Base-by-base conservation (phyloP, 2,113 vertebrate genomes). In the Henicopernis longicauda region DNA sequence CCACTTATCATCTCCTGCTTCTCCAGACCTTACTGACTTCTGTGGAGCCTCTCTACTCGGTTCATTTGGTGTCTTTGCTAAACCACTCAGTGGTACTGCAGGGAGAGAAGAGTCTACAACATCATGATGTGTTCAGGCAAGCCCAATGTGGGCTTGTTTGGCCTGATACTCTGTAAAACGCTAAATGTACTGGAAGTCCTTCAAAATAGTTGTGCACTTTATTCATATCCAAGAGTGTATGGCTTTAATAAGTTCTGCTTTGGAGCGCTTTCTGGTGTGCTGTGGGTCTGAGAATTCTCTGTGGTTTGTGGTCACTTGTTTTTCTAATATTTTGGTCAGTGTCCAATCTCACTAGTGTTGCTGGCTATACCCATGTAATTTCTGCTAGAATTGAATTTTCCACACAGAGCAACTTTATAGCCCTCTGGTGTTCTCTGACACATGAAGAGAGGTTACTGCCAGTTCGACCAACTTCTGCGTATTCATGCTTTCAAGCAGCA, bases 351-450 rank as follows among this genome's bases (percentile, higher is more conserved):
- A 61, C 94, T 94, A 14, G 19, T 91, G 77, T 92, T 98, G 89
- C 93, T 97, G 97, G 94, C 96, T 97, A 92, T 94, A 97, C 65
- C 94, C 47, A 57, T 94, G 54, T 95, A 97, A 97, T 97, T 98
- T 97, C 96, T 97, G 90, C 94, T 94, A 65, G n/a, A 97, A 98
- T 50, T 98, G 72, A 97, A 97, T 98, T 98, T 98, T 98, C 96
- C 95, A 97, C 91, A 92, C 82, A 79, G 82, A 21, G 82, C 67
- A 96, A 92, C 91, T 97, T 98, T 96, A 97, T 94, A 97, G 94
- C 72, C 91, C 91, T 97, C 93, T 81, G 85, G 77, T 97, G 91
- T 96, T 97, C 88, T 79, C 31, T 59, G 78, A 96, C 80, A 94
- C 65, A 57, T 77, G 62, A 97, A 86, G 18, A 69, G 85, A 96